Evolutionary conservation across 2,888 invertebrate species (phyloP).

Genomic region (Ophonus ardosiacus): DNA sequence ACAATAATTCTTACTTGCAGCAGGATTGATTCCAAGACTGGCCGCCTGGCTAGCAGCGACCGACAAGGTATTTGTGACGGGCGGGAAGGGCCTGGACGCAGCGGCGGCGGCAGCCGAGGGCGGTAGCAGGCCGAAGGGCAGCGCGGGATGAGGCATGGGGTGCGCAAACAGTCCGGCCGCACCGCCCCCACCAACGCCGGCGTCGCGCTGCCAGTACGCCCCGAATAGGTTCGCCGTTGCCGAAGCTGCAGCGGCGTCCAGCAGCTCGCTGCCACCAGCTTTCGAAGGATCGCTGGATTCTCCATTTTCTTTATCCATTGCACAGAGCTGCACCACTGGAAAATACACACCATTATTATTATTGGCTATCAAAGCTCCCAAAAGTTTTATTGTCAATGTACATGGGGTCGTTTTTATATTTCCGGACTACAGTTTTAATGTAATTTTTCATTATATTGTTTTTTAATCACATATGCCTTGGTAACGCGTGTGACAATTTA

Average conservation of each 20-base stretch:
- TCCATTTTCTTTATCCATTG: constrained; percentile 91
- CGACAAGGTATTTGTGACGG: constrained; percentile 85
- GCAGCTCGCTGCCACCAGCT: constrained; percentile 79
- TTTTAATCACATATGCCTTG: too few relatives aligned
- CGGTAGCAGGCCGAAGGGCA: constrained; percentile 73
- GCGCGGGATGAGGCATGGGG: constrained; percentile 72
- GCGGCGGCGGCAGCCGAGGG: constrained; percentile 68
- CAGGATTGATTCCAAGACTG: constrained; percentile 86
- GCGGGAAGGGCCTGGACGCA: constrained; percentile 68
- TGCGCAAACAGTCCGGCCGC: constrained; percentile 75
- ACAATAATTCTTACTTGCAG: constrained; percentile 83
- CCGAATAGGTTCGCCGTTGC: constrained; percentile 83
- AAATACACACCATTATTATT: neutral
- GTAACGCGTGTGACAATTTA: too few relatives aligned
- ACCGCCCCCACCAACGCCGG: constrained; percentile 74
- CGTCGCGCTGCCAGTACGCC: constrained; percentile 85
- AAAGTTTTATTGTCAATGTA: too few relatives aligned
- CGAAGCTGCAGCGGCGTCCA: constrained; percentile 81
- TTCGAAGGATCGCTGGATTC: constrained; percentile 79
- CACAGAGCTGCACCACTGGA: constrained; percentile 45
- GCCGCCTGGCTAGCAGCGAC: constrained; percentile 92
- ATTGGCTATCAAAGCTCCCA: neutral
- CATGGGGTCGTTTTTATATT: too few relatives aligned
- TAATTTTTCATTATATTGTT: too few relatives aligned
- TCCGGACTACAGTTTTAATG: too few relatives aligned